Evolutionary conservation across 2,113 vertebrate species (phyloP), one percentile per base, ranked within the genome.

Genomic region (Capra hircus): DNA sequence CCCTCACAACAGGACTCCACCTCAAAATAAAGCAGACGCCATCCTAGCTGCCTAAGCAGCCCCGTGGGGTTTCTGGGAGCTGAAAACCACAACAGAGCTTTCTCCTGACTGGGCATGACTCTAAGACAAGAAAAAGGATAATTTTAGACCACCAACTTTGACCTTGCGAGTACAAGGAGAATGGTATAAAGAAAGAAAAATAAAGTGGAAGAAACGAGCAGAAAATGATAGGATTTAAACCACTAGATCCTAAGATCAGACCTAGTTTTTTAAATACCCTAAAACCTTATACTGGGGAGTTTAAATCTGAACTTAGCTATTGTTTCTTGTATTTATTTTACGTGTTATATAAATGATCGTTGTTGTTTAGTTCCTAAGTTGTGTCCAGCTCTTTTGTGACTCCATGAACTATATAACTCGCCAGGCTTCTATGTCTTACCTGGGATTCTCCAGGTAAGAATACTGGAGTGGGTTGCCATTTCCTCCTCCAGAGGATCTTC

Each of bases 91-190:
- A 95, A 91, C 23, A 57, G 78, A 89, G 13, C 78, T 96, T 87
- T 93, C 82, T 94, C 57, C 55, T 16, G 6, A 27, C 52, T 33
- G 74, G 77, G 36, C 80, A 53, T 48, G 55, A 78, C 82, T 90
- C 81, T 92, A 28, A 96, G 48, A 94, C 80, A 28, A 77, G 57
- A 80, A 88, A 89, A 90, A 77, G 52, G 93, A 88, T 96, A 33
- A 95, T 92, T 97, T 97, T 93, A 97, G 96, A 96, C 62, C 91
- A 64, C n/a, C 67, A 74, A 90, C 80, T 87, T 84, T 96, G 95
- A 96, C 89, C 94, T 95, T 25, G 11, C 67, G 43, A 97, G 83
- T 71, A 86, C 64, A 62, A 91, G 67, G 67, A 93, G 67, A 89
- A 83, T 93, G 67, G 74, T 84, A 83, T 82, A 77, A 97, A 97